These are phyloP conservation scores for Geopemphigus sp. DNA, from an alignment of 1,140 invertebrate genomes.

Conservation along the genomic window DNA sequence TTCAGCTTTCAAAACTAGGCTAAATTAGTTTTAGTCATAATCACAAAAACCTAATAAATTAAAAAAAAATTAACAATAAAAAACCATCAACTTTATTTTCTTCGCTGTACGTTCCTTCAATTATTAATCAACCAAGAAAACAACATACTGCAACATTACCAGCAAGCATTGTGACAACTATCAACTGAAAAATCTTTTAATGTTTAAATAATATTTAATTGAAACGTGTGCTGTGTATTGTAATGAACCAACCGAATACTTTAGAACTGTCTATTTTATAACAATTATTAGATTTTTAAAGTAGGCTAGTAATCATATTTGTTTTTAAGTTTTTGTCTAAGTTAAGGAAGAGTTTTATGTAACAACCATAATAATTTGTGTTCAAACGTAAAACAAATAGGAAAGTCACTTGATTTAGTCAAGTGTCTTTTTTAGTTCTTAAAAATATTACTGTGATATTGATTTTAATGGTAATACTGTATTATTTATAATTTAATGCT, in stretches of 20 bases:
- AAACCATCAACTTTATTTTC: conserved; percentile 31
- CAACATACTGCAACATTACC: conserved; percentile 47
- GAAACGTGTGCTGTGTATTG: conserved; percentile 50
- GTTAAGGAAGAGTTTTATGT: conserved; percentile 43
- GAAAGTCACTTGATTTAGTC: conserved; percentile 44
- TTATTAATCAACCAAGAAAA: conserved; percentile 37
- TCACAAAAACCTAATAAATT: conserved; percentile 7
- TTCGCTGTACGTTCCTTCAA: conserved; percentile 44
- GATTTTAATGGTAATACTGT: conserved; percentile 49
- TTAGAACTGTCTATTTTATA: conserved; percentile 49
- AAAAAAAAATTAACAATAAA: conserved; percentile 33
- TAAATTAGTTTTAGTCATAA: conserved; percentile 49
- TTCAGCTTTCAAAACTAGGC: conserved; percentile 49
- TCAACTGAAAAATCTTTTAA: conserved; percentile 46
- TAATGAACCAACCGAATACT: conserved; percentile 50
- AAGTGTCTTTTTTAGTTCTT: conserved; percentile 44
- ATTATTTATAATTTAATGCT: conserved; percentile 35
- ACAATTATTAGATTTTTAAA: conserved; percentile 49
- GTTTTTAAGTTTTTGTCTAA: conserved; percentile 39
- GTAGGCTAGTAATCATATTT: conserved; percentile 30
- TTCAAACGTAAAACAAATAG: conserved; percentile 46
- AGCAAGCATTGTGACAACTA: conserved; percentile 49
- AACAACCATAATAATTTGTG: conserved; percentile 49
- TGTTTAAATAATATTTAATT: conserved; percentile 50
- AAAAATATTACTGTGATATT: conserved; percentile 50